phyloP scores from a whole-genome alignment of 2,113 vertebrate genomes.

The Lipotes vexillifer region DNA sequence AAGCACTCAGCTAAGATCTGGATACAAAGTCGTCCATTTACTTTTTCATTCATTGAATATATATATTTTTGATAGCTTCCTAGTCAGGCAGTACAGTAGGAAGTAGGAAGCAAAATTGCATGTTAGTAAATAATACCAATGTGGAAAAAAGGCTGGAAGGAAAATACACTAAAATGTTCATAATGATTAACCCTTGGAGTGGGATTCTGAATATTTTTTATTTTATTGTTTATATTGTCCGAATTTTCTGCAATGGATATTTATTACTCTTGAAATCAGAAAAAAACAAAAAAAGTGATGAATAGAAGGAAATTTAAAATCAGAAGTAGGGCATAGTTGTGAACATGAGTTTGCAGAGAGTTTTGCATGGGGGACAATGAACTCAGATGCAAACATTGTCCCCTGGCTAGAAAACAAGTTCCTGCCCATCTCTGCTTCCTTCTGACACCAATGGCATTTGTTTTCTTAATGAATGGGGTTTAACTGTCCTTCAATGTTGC shows the following conservation, averaged over 20 bases:
- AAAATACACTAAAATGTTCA: neutral
- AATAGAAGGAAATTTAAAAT: neutral
- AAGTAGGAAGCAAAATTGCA: neutral
- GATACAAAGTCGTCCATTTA: neutral
- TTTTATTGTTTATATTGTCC: neutral
- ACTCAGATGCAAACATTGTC: neutral
- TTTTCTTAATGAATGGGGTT: neutral
- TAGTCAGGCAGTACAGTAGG: neutral
- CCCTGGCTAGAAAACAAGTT: accelerated
- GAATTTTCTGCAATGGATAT: neutral
- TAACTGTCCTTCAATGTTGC: neutral
- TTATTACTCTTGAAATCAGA: neutral
- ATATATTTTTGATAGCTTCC: no score
- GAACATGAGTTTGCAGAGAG: neutral
- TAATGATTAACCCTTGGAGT: neutral
- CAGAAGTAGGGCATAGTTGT: neutral
- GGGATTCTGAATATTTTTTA: neutral
- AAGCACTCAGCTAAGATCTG: neutral
- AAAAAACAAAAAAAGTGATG: neutral
- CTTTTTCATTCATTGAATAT: no score
- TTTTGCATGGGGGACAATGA: accelerated
- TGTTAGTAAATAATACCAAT: neutral
- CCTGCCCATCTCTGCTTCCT: neutral
- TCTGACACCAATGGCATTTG: accelerated
- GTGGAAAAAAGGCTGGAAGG: neutral